phyloP scores from a whole-genome alignment of 1,140 invertebrate genomes.

The Anoplolepis gracilipes region DNA sequence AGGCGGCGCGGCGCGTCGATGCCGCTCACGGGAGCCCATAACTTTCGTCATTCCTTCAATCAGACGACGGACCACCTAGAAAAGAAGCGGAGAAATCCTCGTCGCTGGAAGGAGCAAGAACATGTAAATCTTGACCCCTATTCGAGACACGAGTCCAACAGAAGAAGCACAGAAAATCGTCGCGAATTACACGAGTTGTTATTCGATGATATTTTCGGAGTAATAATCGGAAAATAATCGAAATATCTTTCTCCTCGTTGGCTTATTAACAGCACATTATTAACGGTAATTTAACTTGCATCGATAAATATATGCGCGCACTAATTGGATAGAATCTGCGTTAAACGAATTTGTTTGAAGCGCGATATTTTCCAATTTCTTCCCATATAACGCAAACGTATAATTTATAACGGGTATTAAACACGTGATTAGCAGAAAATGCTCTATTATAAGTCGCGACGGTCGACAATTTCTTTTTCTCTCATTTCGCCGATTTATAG shows the following conservation, averaged over 20 bases:
- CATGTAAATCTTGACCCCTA: constrained; percentile 77
- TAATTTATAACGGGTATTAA: constrained; percentile 9
- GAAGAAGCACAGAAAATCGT: constrained; percentile 64
- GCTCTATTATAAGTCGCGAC: constrained; percentile 1
- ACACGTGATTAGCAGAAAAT: constrained; percentile 7
- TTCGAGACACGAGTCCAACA: constrained; percentile 68
- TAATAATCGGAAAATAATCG: constrained; percentile 7
- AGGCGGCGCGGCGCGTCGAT: constrained; percentile 42
- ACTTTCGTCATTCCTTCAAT: constrained; percentile 74
- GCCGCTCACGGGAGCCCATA: constrained; percentile 69
- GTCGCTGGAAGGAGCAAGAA: constrained; percentile 63
- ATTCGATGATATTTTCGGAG: constrained; percentile 16
- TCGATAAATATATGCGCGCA: neutral
- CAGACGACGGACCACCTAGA: constrained; percentile 72
- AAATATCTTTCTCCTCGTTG: neutral
- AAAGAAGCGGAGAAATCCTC: constrained; percentile 73
- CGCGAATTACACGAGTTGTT: constrained; percentile 41
- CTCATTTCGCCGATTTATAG: neutral
- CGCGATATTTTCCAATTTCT: constrained; percentile 18
- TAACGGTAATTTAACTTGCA: neutral
- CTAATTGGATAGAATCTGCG: neutral
- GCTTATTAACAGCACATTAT: neutral
- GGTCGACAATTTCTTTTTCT: neutral
- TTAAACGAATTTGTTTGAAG: neutral
- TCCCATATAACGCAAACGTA: too few species aligned